Evolutionary conservation across 2,797 vertebrate genomes (phyloP), one percentile per base, ranked within the genome.

Genomic region (Anableps anableps): DNA sequence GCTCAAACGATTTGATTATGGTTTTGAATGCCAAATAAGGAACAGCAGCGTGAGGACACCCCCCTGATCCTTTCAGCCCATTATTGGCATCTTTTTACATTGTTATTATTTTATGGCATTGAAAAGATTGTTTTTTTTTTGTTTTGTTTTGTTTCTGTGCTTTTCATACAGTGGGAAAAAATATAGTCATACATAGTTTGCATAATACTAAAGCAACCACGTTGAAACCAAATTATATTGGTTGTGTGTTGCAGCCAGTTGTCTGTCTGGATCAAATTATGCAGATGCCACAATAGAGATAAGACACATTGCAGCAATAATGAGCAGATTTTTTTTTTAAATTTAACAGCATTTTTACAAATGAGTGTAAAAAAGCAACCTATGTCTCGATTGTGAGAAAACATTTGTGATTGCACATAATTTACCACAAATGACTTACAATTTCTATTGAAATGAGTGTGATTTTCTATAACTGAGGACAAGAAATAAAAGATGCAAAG

Each of bases 381-480:
- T 81, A 68, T 16, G 43, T 53, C 85, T 89, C 72, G 36, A 89
- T 77, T 80, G 66, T 66, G 19, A 70, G 70, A 72, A 43, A 38
- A 66, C 76, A 7, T 72, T 71, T 43, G 34, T 78, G 87, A 86
- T 79, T 87, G 79, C 73, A 48, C 74, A 62, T 81, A 74, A 85
- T 89, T 90, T 80, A 66, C 3, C 21, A 74, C 79, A 80, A 85
- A 81, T 76, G 87, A 80, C 85, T 75, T 72, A 83, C 80, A 70
- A 85, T 92, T 91, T 88, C 74, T 74, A 76, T 83, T 75, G 48
- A 87, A 85, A 88, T 84, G 62, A 85, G 79, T 76, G 62, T 1
- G 74, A 85, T 84, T 75, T 51, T 0, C 66, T 9, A 55, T 84
- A 85, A 84, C 75, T 68, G 78, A 74, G 82, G 79, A 81, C 13